Evolutionary conservation across 2,113 vertebrate genomes (phyloP).

Genomic region (Nettapus auritus): DNA sequence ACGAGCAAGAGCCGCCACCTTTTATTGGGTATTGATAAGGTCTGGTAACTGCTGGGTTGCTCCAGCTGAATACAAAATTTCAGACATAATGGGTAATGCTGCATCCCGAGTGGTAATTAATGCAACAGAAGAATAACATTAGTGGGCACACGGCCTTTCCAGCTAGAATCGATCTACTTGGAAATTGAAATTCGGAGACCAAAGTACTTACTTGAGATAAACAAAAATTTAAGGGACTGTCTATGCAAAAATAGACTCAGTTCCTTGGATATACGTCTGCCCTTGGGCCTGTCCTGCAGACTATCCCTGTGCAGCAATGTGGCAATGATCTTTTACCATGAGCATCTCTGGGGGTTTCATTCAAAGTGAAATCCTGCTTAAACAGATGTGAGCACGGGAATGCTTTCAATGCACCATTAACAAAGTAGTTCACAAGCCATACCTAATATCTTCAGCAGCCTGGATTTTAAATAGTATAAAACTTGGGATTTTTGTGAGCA

Average conservation of each 20-base stretch:
- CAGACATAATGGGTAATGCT: fast-evolving
- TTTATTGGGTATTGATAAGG: conserved; percentile 47
- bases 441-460: neutral
- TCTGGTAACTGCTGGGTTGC: neutral
- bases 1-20: conserved; percentile 17
- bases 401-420: fast-evolving
- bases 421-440: neutral
- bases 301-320: fast-evolving
- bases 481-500: neutral
- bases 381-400: fast-evolving
- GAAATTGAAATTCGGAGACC: neutral
- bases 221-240: neutral
- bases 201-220: neutral
- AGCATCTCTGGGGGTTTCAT: neutral
- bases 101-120: neutral
- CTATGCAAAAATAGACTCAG: neutral
- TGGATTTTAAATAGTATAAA: neutral
- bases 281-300: fast-evolving
- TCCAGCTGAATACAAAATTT: neutral
- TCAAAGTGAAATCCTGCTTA: neutral
- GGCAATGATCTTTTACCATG: too few species aligned
- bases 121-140: neutral
- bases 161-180: neutral
- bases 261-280: neutral
- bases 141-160: neutral